Percentiles rank a stretch among this genome's conserved stretches.
Conservation (phyloP, 2,888 invertebrate genomes). For the Phengaris alcon region DNA sequence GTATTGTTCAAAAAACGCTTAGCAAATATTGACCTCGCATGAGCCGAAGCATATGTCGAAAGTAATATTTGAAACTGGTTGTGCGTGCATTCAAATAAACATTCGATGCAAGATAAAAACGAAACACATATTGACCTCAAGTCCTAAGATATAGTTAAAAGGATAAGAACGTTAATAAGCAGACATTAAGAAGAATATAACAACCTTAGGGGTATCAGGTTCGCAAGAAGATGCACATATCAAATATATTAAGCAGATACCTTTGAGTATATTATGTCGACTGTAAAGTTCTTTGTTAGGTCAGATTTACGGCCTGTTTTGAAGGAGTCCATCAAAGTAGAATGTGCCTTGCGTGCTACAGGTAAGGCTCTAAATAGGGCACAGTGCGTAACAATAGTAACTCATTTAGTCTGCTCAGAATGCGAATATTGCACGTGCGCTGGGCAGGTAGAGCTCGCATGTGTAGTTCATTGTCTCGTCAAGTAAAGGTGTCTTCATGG, state of each 20-base stretch:
- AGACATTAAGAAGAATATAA: neutral
- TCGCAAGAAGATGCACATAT: constrained; percentile 38
- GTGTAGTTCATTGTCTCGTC: constrained; percentile 68
- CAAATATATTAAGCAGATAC: constrained; percentile 21
- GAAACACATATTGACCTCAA: constrained; percentile 69
- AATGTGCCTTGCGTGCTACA: constrained; percentile 47
- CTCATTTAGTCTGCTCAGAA: constrained; percentile 55
- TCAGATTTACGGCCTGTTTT: constrained; percentile 49
- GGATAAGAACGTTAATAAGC: neutral
- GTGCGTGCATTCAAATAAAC: constrained; percentile 77
- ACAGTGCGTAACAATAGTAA: constrained; percentile 46
- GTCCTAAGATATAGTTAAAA: constrained; percentile 56
- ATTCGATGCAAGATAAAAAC: constrained; percentile 66
- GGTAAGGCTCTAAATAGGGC: constrained; percentile 50
- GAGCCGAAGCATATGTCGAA: constrained; percentile 67
- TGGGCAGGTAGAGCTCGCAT: constrained; percentile 71
- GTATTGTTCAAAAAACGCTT: constrained; percentile 50
- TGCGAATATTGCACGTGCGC: constrained; percentile 74
- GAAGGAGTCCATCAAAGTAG: constrained; percentile 43
- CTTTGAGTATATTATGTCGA: constrained; percentile 18
- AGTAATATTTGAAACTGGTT: constrained; percentile 66
- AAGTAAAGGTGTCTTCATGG: constrained; percentile 65
- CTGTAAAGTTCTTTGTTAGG: constrained; percentile 52
- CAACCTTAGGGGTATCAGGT: neutral
- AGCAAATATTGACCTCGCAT: constrained; percentile 74